Conservation (phyloP, 1,140 invertebrate genomes). For the Ceratitis capitata region DNA sequence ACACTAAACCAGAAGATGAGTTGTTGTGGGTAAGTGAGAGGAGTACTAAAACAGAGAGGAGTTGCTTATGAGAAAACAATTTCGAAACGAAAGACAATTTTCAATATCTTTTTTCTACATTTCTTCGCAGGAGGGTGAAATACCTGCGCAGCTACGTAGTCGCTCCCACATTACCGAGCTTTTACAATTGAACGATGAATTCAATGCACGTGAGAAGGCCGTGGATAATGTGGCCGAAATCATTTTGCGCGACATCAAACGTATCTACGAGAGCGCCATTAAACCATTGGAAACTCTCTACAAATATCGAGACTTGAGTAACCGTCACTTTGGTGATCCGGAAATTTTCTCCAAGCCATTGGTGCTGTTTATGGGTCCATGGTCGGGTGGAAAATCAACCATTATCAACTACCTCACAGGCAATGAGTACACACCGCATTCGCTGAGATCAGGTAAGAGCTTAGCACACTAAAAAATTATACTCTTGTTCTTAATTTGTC, state of each 20-base stretch:
- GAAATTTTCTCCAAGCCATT: constrained; percentile 96
- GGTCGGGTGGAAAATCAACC: constrained; percentile 94
- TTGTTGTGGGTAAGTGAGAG: constrained; percentile 67
- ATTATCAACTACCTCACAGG: constrained; percentile 93
- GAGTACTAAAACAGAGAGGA: neutral
- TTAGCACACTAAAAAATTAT: no score
- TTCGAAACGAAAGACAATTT: neutral
- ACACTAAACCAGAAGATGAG: constrained; percentile 70
- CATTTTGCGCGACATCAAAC: constrained; percentile 86
- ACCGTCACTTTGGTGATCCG: constrained; percentile 90
- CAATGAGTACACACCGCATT: constrained; percentile 82
- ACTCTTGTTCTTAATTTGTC: neutral
- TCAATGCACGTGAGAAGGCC: constrained; percentile 75
- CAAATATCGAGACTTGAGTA: constrained; percentile 92
- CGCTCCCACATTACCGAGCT: constrained; percentile 84
- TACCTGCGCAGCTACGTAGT: constrained; percentile 79
- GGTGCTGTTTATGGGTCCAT: constrained; percentile 92
- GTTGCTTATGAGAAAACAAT: no score
- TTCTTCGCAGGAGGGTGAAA: constrained; percentile 73
- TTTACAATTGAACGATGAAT: constrained; percentile 81
- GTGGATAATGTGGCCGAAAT: constrained; percentile 79
- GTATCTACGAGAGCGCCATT: constrained; percentile 86
- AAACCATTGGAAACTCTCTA: constrained; percentile 90
- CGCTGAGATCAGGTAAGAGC: constrained; percentile 83
- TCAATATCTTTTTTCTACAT: constrained; percentile 2